phyloP scores from a whole-genome alignment of 2,797 vertebrate species.

The Sebastes wilsoni region DNA sequence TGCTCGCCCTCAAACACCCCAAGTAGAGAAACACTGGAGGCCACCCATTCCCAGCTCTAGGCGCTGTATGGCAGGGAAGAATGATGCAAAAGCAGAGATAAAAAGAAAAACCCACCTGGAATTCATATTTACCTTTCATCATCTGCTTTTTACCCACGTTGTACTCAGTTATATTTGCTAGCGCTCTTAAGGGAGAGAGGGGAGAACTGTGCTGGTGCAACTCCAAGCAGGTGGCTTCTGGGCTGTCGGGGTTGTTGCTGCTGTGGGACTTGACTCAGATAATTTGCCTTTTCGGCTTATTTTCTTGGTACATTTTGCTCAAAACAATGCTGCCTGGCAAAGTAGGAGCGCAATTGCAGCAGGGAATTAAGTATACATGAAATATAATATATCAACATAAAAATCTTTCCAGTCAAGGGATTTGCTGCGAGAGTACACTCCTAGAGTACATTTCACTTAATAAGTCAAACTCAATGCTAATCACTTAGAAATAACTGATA shows the following conservation, averaged over 20 bases:
- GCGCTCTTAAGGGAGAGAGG: constrained; percentile 26
- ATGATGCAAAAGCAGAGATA: constrained; percentile 45
- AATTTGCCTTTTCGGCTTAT: constrained; percentile 42
- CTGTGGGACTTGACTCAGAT: constrained; percentile 54
- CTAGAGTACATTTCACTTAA: constrained; percentile 14
- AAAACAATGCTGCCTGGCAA: constrained; percentile 36
- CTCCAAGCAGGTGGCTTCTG: constrained; percentile 48
- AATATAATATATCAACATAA: neutral
- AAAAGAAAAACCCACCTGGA: constrained; percentile 40
- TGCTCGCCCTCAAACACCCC: constrained; percentile 42
- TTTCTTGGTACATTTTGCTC: constrained; percentile 41
- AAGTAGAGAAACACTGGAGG: constrained; percentile 25
- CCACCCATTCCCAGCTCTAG: constrained; percentile 25
- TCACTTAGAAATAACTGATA: constrained; percentile 2
- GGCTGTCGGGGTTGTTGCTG: constrained; percentile 33
- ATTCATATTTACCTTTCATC: constrained; percentile 69
- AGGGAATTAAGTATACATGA: neutral
- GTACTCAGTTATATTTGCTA: constrained; percentile 41
- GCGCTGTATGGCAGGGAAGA: constrained; percentile 16
- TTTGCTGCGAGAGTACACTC: neutral
- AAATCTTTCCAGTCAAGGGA: neutral
- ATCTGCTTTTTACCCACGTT: constrained; percentile 53
- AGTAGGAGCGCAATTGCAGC: constrained; percentile 6
- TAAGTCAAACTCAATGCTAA: constrained; percentile 18
- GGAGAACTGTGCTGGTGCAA: constrained; percentile 22